A percentile compares a stretch with the other conserved stretches of the same genome.
Evolutionary conservation across 2,797 vertebrate genomes (phyloP).

Genomic region (Pristis pectinata): DNA sequence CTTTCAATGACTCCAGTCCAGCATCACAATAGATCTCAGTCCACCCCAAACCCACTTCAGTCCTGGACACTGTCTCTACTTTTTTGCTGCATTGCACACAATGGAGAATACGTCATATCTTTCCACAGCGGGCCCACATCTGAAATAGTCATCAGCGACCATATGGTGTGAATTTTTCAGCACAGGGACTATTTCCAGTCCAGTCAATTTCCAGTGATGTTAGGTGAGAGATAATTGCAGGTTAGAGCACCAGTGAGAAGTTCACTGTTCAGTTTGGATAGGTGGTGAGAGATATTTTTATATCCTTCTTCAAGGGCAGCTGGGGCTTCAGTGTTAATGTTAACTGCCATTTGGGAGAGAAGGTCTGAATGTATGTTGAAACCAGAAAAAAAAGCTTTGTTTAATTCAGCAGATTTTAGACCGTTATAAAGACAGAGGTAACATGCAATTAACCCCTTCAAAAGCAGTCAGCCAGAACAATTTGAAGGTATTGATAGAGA

Average conservation of each 20-base stretch:
- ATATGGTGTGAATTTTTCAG: no score
- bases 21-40: no score
- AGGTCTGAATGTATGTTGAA: not conserved
- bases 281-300: not conserved
- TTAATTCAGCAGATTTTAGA: not conserved
- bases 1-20: no score
- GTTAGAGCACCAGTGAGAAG: not conserved
- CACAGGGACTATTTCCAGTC: no score
- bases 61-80: no score
- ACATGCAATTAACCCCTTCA: not conserved
- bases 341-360: no score
- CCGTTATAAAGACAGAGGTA: not conserved
- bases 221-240: not conserved
- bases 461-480: not conserved
- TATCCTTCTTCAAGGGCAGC: not conserved
- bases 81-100: no score
- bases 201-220: not conserved
- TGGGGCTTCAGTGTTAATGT: not conserved
- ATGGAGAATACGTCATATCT: no score
- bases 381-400: not conserved
- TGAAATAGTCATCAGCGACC: no score
- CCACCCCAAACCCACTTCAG: no score
- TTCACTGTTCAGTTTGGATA: not conserved
- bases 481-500: not conserved
- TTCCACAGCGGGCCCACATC: no score